Base-by-base conservation (phyloP, 2,797 vertebrate genomes). In the Harpagifer antarcticus region DNA sequence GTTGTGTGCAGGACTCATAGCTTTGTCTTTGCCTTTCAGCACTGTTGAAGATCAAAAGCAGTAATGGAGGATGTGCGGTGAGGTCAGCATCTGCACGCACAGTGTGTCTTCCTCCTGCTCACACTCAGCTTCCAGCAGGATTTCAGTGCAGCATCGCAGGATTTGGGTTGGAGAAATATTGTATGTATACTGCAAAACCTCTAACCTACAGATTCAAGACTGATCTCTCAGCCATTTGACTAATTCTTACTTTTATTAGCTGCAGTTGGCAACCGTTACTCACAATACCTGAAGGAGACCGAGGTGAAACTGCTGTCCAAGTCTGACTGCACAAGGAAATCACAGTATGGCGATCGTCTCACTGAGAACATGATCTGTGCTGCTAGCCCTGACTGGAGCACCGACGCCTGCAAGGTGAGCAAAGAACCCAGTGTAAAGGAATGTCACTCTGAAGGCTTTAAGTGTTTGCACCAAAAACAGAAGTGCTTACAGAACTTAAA, bases 341-440 rank as follows among this genome's bases (percentile, higher is more conserved):
- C 85, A 2, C 91, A 95, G 53, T 96, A 95, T 1, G 78, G 5
- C 55, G 54, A 70, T 2, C 77, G 47, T 40, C 70, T 99, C 76
- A 97, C 94, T 44, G 64, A 88, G 27, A 97, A 97, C 82, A 99
- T 99, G 97, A 83, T 99, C 50, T 99, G 98, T 83, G 98, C 97
- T 63, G 95, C 88, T 6, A 96, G 95, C 76, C 87, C 89, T 0
- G 57, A 74, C 0, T 99, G 98, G 98, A 79, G 83, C 64, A 90
- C 79, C 9, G 98, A 99, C 83, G 87, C 97, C 50, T 99, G 98
- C 91, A 83, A 93, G 89, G 98, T 99, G 62, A 91, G 88, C 52
- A 31, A 59, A 16, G 12, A 53, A 27, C 17, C 13, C 14, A 23
- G 17, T n/a, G 16, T 17, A 27, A 67, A 62, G 11, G 17, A 72